Base-by-base conservation (phyloP, 2,888 invertebrate genomes). In the Papilio gigon region DNA sequence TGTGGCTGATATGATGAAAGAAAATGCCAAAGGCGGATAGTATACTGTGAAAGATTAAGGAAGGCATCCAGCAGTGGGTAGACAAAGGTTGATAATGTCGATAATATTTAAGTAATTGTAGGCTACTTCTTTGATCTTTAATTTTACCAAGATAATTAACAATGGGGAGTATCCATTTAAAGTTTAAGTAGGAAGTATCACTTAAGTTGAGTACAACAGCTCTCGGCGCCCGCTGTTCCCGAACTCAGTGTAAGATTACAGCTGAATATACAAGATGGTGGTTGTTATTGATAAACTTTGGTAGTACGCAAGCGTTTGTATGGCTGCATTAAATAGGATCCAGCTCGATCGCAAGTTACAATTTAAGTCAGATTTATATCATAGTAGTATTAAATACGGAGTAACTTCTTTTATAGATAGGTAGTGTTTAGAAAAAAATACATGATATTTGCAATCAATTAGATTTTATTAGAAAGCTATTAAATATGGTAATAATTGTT, bases 231-330 rank as follows among this genome's bases (percentile, higher is more conserved):
- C 20, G 58, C 8, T 44, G 63, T 68, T 68, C 20, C 62, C 40
- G 22, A 67, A 62, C n/a, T 73, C 71, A 70, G 67, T 67, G 71
- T 70, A 71, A 74, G 71, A 73, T 73, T 74, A 72, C 73, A 74
- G 74, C 72, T 75, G 74, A 74, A 72, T 74, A 74, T 70, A 73
- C 72, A 67, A 70, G 73, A 73, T 73, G 71, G 71, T 70, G 70
- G 73, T 72, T 67, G 73, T 71, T 77, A 78, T 78, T 77, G 74
- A 71, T 70, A 75, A 77, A 78, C 74, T 77, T 78, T 61, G 67
- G 63, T 71, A 70, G 71, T 74, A 75, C 68, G 71, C 71, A 66
- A 71, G 68, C 62, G 67, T 42, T 68, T 50, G 59, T 64, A 68
- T 71, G 67, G 71, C 73, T 70, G 73, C 70, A 72, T 74, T 76